Percentiles rank a stretch among this genome's conserved stretches.
Conservation (phyloP, 2,888 invertebrate species). For the Pachycephus smyrnensis region DNA sequence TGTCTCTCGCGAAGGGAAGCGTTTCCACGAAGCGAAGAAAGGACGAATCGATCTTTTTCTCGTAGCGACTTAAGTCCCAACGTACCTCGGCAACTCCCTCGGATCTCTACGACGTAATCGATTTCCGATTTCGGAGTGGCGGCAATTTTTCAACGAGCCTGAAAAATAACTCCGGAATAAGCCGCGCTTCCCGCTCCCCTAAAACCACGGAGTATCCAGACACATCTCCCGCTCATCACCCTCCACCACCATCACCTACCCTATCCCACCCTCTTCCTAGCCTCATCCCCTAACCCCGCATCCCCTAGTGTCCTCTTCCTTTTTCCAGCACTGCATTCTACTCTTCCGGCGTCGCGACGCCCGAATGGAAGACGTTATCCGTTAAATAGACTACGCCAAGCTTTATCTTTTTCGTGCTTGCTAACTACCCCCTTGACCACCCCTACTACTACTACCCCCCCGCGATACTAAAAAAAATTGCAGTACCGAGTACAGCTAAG, state of each 20-base stretch:
- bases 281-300: neutral
- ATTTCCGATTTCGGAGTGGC: constrained; percentile 60
- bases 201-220: constrained; percentile 17
- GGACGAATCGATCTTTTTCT: neutral
- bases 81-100: neutral
- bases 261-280: constrained; percentile 10
- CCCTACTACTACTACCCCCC: neutral
- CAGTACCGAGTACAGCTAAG: neutral
- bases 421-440: constrained; percentile 38
- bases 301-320: neutral
- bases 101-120: constrained; percentile 51
- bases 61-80: neutral
- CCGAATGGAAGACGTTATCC: constrained; percentile 38
- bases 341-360: neutral
- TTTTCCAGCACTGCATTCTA: neutral
- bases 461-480: neutral
- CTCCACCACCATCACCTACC: neutral
- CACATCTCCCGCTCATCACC: constrained; percentile 19
- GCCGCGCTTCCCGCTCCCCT: constrained; percentile 24
- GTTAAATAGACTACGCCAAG: constrained; percentile 52
- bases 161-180: constrained; percentile 61
- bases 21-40: constrained; percentile 12
- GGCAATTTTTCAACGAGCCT: constrained; percentile 57
- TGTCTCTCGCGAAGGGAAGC: constrained; percentile 24
- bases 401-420: constrained; percentile 42